Conservation (phyloP, 2,888 invertebrate genomes). For the Julus scanicus region DNA sequence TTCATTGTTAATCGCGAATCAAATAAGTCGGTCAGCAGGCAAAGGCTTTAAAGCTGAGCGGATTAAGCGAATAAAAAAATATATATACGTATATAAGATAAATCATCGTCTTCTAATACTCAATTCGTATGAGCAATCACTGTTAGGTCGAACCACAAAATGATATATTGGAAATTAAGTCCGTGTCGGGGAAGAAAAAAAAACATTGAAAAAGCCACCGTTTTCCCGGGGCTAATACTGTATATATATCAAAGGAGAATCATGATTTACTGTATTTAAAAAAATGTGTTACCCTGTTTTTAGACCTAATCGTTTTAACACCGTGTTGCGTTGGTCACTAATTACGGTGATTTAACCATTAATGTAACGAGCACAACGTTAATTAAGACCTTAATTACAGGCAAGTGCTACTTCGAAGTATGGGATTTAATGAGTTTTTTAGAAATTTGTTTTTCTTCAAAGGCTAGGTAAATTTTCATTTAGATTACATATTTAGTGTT, state of each 20-base stretch:
- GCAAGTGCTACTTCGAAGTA: too few relatives aligned
- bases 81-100: constrained; percentile 10
- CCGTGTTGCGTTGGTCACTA: too few relatives aligned
- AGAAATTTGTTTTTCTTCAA: too few relatives aligned
- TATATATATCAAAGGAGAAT: neutral
- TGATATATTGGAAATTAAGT: constrained; percentile 35
- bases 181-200: neutral
- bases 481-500: too few relatives aligned
- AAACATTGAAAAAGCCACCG: neutral
- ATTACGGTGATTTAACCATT: too few relatives aligned
- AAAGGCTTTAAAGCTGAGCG: constrained; percentile 37
- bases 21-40: constrained; percentile 50
- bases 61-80: constrained; percentile 1
- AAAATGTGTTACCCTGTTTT: neutral
- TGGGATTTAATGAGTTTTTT: too few relatives aligned
- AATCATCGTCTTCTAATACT: constrained; percentile 49
- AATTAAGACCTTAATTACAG: too few relatives aligned
- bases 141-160: constrained; percentile 12
- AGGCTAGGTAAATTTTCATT: too few relatives aligned
- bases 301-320: neutral
- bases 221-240: neutral
- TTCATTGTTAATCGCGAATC: constrained; percentile 50
- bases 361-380: too few relatives aligned
- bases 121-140: constrained; percentile 37
- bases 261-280: neutral